Conservation (phyloP, 2,888 invertebrate species). For the Drosophila monieri region DNA sequence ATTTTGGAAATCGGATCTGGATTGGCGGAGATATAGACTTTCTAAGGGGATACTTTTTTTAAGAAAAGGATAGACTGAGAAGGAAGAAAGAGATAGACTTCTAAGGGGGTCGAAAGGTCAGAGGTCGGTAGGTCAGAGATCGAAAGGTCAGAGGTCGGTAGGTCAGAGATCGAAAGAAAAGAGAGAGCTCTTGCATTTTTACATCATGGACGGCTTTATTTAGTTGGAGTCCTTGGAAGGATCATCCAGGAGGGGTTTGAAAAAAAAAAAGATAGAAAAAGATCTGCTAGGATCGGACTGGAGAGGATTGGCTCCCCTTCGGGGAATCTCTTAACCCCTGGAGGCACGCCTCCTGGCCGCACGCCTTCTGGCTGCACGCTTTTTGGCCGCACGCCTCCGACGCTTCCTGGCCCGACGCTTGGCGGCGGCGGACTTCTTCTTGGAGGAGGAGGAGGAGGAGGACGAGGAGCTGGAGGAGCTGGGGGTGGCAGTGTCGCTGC, state of each 20-base stretch:
- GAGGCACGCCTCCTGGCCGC: neutral
- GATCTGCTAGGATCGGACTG: neutral
- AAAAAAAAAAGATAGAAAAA: conserved; percentile 6
- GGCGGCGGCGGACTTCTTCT: conserved; percentile 16
- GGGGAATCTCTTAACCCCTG: conserved; percentile 19
- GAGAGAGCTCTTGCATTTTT: neutral
- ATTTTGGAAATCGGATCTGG: too few species aligned
- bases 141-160: neutral
- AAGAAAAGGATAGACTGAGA: too few species aligned
- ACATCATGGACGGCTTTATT: conserved; percentile 17
- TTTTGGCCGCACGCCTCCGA: conserved; percentile 6
- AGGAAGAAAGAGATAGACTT: neutral
- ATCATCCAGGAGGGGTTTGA: neutral
- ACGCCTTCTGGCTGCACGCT: neutral
- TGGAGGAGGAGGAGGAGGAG: neutral
- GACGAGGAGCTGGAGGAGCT: neutral
- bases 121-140: too few species aligned
- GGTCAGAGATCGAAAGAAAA: too few species aligned
- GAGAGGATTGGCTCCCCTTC: neutral
- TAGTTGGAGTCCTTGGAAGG: neutral
- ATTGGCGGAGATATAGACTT: too few species aligned
- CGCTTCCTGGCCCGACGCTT: neutral
- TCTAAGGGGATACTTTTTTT: too few species aligned
- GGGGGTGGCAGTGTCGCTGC: conserved; percentile 1
- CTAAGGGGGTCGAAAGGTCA: neutral